Conservation (phyloP, 2,888 invertebrate genomes). For the Allophyes oxyacanthae region DNA sequence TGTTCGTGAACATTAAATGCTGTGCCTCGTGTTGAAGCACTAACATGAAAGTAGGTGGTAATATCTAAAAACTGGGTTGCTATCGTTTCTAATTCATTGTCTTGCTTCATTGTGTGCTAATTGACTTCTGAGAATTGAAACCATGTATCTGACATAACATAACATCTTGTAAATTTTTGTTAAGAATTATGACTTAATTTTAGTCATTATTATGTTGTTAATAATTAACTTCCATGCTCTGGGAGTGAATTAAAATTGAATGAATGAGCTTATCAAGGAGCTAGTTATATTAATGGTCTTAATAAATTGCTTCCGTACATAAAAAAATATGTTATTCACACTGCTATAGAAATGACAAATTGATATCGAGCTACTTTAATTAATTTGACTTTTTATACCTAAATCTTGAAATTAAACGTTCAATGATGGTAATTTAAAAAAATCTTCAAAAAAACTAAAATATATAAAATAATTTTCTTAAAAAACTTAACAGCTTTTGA, state of each 20-base stretch:
- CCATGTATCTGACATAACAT: constrained; percentile 50
- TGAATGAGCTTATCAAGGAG: neutral
- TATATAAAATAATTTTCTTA: too few relatives aligned
- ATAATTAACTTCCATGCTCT: constrained; percentile 17
- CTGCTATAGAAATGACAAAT: too few relatives aligned
- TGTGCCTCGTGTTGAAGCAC: constrained; percentile 11
- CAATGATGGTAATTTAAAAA: too few relatives aligned
- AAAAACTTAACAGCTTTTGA: too few relatives aligned
- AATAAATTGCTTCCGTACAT: constrained; percentile 3
- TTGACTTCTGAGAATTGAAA: constrained; percentile 44
- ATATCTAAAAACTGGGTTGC: constrained; percentile 51
- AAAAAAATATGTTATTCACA: constrained; percentile 10
- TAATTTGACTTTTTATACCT: too few relatives aligned
- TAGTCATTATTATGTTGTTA: constrained; percentile 10
- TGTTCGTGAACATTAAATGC: constrained; percentile 24
- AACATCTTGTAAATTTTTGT: constrained; percentile 27
- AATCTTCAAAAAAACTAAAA: too few relatives aligned
- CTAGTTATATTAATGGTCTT: constrained; percentile 1
- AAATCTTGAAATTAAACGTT: too few relatives aligned
- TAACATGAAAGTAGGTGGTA: constrained; percentile 55
- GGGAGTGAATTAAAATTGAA: constrained; percentile 5
- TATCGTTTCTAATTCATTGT: constrained; percentile 59
- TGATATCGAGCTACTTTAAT: too few relatives aligned
- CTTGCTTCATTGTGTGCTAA: constrained; percentile 51
- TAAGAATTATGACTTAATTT: constrained; percentile 25